These are phyloP conservation scores for Todus mexicanus DNA, from an alignment of 2,797 vertebrate species.

Conservation along the genomic window DNA sequence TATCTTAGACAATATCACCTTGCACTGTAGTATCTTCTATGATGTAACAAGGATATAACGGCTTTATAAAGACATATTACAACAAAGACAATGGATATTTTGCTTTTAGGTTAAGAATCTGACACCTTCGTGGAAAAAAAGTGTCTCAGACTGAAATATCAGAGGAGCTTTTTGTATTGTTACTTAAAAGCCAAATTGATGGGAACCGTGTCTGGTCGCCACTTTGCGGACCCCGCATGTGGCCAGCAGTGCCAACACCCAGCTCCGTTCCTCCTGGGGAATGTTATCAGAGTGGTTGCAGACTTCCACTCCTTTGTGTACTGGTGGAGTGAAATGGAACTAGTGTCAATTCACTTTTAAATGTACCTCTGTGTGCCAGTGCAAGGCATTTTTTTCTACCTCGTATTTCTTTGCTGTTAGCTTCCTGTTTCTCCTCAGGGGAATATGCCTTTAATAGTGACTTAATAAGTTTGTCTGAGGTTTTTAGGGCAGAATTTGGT, in stretches of 20 bases:
- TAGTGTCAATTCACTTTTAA: fast-evolving
- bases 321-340: background rate
- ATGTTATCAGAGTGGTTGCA: background rate
- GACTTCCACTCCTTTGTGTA: background rate
- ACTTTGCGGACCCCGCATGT: background rate
- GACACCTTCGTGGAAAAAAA: background rate
- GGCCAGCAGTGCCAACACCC: background rate
- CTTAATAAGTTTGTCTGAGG: background rate
- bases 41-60: background rate
- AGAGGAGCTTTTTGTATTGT: background rate
- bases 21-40: background rate
- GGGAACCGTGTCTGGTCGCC: background rate
- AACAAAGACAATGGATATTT: background rate
- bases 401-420: background rate
- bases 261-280: background rate
- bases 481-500: background rate
- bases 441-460: background rate
- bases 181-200: background rate
- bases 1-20: background rate
- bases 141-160: background rate
- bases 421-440: background rate
- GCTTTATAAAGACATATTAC: background rate
- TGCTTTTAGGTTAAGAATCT: background rate
- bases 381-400: background rate
- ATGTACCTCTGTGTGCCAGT: background rate